These are phyloP conservation scores for Henricia sp. DNA, from an alignment of 53 echinoderm and acorn worm genomes.

Conservation along the genomic window DNA sequence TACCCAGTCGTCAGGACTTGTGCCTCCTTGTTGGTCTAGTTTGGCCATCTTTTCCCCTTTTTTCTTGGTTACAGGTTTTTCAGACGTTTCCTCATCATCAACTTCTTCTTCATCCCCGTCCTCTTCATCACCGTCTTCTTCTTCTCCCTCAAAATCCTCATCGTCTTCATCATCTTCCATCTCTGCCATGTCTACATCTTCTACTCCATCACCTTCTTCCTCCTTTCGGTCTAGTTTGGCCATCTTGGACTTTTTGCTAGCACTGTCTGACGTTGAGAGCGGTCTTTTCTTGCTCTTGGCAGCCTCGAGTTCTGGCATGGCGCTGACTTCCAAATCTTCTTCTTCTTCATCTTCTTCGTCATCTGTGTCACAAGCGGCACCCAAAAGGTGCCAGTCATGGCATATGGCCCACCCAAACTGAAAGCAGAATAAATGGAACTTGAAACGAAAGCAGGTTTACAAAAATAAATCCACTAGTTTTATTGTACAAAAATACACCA, in stretches of 20 bases:
- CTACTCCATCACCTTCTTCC: conserved; percentile 23
- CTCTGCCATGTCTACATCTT: conserved; percentile 37
- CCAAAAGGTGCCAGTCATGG: too few relatives aligned
- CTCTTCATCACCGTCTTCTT: conserved; percentile 44
- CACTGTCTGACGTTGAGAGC: conserved; percentile 34
- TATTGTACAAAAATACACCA: too few relatives aligned
- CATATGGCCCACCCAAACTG: too few relatives aligned
- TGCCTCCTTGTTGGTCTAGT: too few relatives aligned
- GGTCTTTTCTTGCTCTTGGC: conserved; percentile 51
- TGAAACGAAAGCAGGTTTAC: too few relatives aligned
- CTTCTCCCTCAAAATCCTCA: conserved; percentile 26
- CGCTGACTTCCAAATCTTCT: neutral
- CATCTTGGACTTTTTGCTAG: conserved; percentile 35
- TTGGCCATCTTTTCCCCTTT: conserved; percentile 48
- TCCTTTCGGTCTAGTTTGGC: conserved; percentile 23
- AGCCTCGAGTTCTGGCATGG: neutral
- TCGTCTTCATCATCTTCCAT: conserved; percentile 50
- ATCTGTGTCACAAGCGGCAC: too few relatives aligned
- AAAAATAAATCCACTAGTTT: too few relatives aligned
- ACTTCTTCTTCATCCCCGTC: conserved; percentile 68
- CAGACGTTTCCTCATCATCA: conserved; percentile 60
- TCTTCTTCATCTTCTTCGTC: conserved; percentile 40
- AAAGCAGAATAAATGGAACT: too few relatives aligned
- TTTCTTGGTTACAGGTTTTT: conserved; percentile 52
- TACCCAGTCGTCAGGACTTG: too few relatives aligned